Evolutionary conservation across 1,140 invertebrate genomes (phyloP), one percentile per base, ranked within the genome.

Genomic region (Vollenhovia emeryi): DNA sequence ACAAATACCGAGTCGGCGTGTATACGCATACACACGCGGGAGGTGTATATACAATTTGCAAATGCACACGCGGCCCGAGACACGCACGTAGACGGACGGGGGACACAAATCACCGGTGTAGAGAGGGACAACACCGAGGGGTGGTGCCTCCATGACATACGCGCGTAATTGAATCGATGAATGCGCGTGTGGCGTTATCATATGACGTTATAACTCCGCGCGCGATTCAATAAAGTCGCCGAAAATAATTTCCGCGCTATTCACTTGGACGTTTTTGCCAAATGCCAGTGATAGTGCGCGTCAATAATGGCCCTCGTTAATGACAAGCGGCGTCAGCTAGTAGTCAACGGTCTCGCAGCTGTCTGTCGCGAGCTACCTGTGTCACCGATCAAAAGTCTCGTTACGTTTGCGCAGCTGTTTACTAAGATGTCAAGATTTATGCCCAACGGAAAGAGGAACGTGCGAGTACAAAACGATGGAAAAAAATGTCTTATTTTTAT

Each of bases 91-190:
- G 88, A 89, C 79, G 86, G 84, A 87, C 83, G 89, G 30, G 60
- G 82, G 48, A 87, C 88, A 90, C 83, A 90, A 90, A 90, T 90
- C 89, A 90, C 76, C 59, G 86, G 40, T 87, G 76, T 60, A 69
- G 88, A 87, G 89, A 85, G 88, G 83, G 88, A 90, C 80, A 90
- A 89, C 87, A 87, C 62, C 86, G 86, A 75, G 68, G 78, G 82
- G 86, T 75, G 88, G 69, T 73, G 62, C 57, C 88, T 84, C 86
- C 75, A 80, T 82, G 73, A 79, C 36, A 83, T 84, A 90, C 89
- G 79, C 88, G 88, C 59, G 60, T 86, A 86, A 86, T 86, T 86
- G 85, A 86, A 86, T 86, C 85, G 78, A 82, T 43, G 78, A 73
- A 73, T 82, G 78, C 78, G 50, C 33, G 66, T 48, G 27, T 18